Percentiles rank a stretch among this genome's conserved stretches.
These are phyloP conservation scores for Cyprinus carpio DNA, from an alignment of 2,113 vertebrate species.

Conservation along the genomic window DNA sequence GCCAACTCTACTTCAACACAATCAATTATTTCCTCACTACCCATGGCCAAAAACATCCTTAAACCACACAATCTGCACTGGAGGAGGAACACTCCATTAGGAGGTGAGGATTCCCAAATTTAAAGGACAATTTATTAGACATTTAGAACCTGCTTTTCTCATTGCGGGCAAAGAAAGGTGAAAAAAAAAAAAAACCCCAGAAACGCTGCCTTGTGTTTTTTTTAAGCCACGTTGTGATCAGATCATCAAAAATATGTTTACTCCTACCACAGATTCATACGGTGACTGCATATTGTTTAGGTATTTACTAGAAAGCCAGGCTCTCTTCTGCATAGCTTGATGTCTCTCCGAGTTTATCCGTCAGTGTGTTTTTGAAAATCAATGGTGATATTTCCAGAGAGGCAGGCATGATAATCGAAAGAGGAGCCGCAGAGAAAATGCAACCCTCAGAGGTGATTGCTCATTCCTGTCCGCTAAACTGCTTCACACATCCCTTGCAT, in stretches of 20 bases:
- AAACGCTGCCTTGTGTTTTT: background rate
- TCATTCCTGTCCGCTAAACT: conserved; percentile 69
- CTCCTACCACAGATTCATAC: background rate
- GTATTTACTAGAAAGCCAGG: background rate
- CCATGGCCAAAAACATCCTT: conserved; percentile 55
- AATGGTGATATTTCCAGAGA: conserved; percentile 65
- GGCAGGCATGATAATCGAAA: conserved; percentile 64
- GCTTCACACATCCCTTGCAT: conserved; percentile 68
- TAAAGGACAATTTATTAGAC: conserved; percentile 45
- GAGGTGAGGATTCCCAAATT: conserved; percentile 34
- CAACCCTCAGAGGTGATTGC: conserved; percentile 63
- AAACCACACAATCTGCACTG: conserved; percentile 43
- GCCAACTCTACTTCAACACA: conserved; percentile 30
- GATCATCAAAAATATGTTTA: background rate
- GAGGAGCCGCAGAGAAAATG: conserved; percentile 51
- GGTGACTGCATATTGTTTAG: background rate
- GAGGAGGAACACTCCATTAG: conserved; percentile 27
- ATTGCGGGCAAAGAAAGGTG: background rate
- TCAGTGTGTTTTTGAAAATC: conserved; percentile 65
- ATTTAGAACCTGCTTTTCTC: conserved; percentile 3
- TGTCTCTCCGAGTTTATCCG: conserved; percentile 47
- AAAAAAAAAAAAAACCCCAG: conserved; percentile 10
- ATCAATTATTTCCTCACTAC: conserved; percentile 55
- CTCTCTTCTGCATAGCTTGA: conserved; percentile 33
- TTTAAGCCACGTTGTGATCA: background rate